These are phyloP conservation scores for Bombus cullumanus DNA, from an alignment of 1,140 invertebrate species.

Conservation along the genomic window DNA sequence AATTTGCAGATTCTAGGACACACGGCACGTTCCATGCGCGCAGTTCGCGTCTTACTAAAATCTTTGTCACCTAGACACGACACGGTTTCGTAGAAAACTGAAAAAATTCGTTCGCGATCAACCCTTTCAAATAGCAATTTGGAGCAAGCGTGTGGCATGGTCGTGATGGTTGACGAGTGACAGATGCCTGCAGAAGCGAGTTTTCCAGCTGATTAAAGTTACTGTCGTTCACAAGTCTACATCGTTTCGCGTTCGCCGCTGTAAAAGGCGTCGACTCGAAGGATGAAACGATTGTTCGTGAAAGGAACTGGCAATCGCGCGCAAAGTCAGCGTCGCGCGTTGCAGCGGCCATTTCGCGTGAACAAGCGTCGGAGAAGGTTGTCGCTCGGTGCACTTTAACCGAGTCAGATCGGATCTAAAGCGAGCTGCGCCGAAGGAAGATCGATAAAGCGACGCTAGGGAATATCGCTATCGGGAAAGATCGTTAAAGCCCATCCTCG, in stretches of 20 bases:
- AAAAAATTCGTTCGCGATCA: too few relatives aligned
- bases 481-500: too few relatives aligned
- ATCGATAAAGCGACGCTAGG: neutral
- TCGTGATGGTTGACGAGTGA: neutral
- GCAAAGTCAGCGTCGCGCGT: too few relatives aligned
- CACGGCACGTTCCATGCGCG: too few relatives aligned
- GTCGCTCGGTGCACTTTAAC: neutral
- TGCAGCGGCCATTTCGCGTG: neutral
- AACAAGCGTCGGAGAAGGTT: neutral
- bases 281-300: neutral
- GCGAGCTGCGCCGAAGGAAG: neutral
- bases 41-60: too few relatives aligned
- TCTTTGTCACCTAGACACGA: too few relatives aligned
- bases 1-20: neutral
- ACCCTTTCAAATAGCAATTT: neutral
- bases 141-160: neutral
- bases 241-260: too few relatives aligned
- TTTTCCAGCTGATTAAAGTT: neutral
- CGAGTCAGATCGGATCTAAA: conserved; percentile 14
- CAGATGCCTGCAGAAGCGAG: neutral
- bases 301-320: neutral
- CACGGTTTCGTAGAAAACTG: too few relatives aligned
- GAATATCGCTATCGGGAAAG: too few relatives aligned
- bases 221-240: neutral
- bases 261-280: neutral